These are phyloP conservation scores for Elephantulus edwardii DNA, from an alignment of 2,113 vertebrate species.

Conservation along the genomic window DNA sequence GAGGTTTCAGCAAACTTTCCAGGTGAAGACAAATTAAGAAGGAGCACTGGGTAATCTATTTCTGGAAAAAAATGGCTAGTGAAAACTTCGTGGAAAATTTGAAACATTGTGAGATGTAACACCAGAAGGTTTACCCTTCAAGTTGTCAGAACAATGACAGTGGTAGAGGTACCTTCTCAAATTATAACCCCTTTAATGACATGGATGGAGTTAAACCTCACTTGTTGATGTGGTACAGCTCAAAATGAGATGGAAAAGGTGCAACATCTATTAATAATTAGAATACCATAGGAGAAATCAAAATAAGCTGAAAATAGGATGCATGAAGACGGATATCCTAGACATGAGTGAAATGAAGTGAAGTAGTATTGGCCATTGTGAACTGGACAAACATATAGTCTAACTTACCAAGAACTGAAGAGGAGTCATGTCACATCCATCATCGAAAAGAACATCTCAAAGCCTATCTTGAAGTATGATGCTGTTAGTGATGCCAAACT, in stretches of 20 bases:
- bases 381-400: no score
- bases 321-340: no score
- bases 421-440: no score
- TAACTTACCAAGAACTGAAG: no score
- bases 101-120: not conserved
- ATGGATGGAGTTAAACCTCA: not conserved
- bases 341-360: no score
- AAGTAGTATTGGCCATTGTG: no score
- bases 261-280: not conserved
- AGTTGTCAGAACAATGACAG: not conserved
- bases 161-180: not conserved
- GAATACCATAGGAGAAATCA: not conserved
- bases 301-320: no score
- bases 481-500: no score
- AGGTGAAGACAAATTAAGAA: not conserved
- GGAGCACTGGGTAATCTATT: not conserved
- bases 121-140: not conserved
- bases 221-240: not conserved
- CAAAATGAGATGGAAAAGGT: not conserved
- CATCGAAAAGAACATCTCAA: no score
- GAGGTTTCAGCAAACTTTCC: not conserved
- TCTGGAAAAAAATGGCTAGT: not conserved
- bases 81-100: not conserved
- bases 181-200: not conserved
- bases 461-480: no score